These are phyloP conservation scores for Electrophaes corylata DNA, from an alignment of 2,888 invertebrate species.

Conservation along the genomic window DNA sequence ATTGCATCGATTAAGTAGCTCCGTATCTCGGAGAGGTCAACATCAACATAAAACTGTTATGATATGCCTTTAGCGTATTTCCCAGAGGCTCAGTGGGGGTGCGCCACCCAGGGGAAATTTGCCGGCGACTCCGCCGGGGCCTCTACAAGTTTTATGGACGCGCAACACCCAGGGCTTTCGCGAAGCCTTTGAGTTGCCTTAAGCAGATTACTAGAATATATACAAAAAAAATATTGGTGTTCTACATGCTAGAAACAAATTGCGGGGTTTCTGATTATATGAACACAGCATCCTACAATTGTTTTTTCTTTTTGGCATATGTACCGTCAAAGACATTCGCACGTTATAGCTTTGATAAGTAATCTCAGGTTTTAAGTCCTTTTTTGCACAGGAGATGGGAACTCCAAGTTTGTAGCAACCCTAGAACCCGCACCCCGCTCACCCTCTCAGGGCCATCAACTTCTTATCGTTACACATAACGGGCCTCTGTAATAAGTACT, in stretches of 20 bases:
- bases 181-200: conserved; percentile 29
- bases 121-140: conserved; percentile 77
- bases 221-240: not conserved
- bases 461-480: conserved; percentile 74
- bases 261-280: not conserved
- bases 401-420: conserved; percentile 37
- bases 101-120: conserved; percentile 82
- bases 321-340: too few species aligned
- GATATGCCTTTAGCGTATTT: conserved; percentile 83
- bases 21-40: conserved; percentile 71
- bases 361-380: not conserved
- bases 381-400: not conserved
- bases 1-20: conserved; percentile 59
- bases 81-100: conserved; percentile 70
- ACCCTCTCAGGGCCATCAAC: conserved; percentile 61
- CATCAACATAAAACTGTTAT: conserved; percentile 84
- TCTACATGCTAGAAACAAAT: not conserved
- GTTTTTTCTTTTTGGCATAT: not conserved
- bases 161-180: conserved; percentile 64
- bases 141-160: conserved; percentile 84
- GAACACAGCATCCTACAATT: not conserved
- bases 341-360: not conserved
- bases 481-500: conserved; percentile 55
- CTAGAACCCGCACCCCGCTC: conserved; percentile 47
- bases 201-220: not conserved